A percentile compares a stretch with the other conserved stretches of the same genome.
Conservation (phyloP, 1,140 invertebrate species). For the Triops cancriformis region DNA sequence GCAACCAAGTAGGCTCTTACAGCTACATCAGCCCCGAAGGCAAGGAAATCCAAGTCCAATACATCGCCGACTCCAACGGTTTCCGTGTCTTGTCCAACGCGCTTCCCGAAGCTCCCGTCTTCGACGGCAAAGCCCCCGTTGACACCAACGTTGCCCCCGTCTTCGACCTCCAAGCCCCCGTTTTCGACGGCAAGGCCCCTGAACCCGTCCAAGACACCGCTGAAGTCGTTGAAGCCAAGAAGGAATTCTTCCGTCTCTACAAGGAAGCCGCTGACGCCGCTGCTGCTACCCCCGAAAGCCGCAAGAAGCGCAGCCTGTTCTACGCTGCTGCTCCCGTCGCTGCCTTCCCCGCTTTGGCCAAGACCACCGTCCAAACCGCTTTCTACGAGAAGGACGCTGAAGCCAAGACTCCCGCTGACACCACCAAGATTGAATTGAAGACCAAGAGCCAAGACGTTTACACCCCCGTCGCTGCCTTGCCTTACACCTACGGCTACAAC, state of each 20-base stretch:
- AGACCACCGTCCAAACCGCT: slow-evolving; percentile 10
- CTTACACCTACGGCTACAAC: slow-evolving; percentile 15
- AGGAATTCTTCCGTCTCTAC: slow-evolving; percentile 32
- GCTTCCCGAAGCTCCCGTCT: slow-evolving; percentile 40
- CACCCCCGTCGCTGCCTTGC: slow-evolving; percentile 26
- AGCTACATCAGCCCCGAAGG: slow-evolving; percentile 32
- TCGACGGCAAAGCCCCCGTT: not conserved
- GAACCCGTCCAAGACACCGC: slow-evolving; percentile 24
- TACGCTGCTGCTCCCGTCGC: not conserved
- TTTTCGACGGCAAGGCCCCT: slow-evolving; percentile 21
- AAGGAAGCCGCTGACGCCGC: slow-evolving; percentile 21
- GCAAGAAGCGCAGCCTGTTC: not conserved
- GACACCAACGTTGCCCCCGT: slow-evolving; percentile 19
- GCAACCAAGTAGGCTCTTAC: slow-evolving; percentile 24
- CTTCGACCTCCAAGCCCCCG: slow-evolving; percentile 20
- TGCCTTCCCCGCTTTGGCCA: slow-evolving; percentile 4
- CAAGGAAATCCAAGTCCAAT: slow-evolving; percentile 44
- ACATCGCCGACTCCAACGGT: slow-evolving; percentile 43
- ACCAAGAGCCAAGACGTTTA: slow-evolving; percentile 17
- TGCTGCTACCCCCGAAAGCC: slow-evolving; percentile 30
- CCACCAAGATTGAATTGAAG: slow-evolving; percentile 22
- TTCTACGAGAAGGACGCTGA: slow-evolving; percentile 5
- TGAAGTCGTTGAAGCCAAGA: slow-evolving; percentile 23
- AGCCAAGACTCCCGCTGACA: slow-evolving; percentile 23
- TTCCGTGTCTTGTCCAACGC: slow-evolving; percentile 47